Conservation (phyloP, 1,140 invertebrate species). For the Drosophila subpulchrella region DNA sequence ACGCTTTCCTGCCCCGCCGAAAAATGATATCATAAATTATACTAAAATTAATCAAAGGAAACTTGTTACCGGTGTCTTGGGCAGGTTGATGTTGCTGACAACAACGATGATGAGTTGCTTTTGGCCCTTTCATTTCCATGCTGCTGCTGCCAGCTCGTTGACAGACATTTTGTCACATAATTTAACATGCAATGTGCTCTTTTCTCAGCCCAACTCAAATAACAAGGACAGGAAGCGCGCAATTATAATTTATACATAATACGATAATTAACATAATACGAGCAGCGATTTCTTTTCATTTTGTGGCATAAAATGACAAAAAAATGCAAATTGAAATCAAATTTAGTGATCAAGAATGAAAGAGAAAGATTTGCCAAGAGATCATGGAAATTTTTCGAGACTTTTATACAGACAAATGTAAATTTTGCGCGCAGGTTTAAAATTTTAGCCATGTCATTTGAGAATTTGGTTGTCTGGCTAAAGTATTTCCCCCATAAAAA, state of each 20-base stretch:
- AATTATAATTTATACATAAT: constrained; percentile 73
- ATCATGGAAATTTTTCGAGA: constrained; percentile 33
- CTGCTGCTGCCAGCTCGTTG: constrained; percentile 53
- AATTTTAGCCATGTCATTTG: constrained; percentile 26
- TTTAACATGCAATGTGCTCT: constrained; percentile 69
- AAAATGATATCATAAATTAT: constrained; percentile 65
- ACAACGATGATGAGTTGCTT: constrained; percentile 61
- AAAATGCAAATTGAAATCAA: constrained; percentile 35
- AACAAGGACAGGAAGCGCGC: constrained; percentile 62
- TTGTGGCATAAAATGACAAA: constrained; percentile 21
- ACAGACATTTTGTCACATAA: constrained; percentile 82
- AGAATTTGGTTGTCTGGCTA: constrained; percentile 42
- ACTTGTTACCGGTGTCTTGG: constrained; percentile 47
- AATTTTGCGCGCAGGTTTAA: constrained; percentile 42
- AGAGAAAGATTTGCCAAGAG: constrained; percentile 22
- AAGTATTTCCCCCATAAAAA: constrained; percentile 24
- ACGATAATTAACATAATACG: constrained; percentile 59
- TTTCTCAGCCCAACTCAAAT: constrained; percentile 18
- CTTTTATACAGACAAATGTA: constrained; percentile 26
- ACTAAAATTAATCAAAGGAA: constrained; percentile 73
- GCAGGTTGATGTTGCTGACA: constrained; percentile 32
- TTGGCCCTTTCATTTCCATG: constrained; percentile 37
- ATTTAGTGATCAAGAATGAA: constrained; percentile 4
- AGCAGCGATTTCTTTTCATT: constrained; percentile 29
- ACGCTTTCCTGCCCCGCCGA: constrained; percentile 14